Evolutionary conservation across 2,888 invertebrate species (phyloP).

Genomic region (Eilema depressum): DNA sequence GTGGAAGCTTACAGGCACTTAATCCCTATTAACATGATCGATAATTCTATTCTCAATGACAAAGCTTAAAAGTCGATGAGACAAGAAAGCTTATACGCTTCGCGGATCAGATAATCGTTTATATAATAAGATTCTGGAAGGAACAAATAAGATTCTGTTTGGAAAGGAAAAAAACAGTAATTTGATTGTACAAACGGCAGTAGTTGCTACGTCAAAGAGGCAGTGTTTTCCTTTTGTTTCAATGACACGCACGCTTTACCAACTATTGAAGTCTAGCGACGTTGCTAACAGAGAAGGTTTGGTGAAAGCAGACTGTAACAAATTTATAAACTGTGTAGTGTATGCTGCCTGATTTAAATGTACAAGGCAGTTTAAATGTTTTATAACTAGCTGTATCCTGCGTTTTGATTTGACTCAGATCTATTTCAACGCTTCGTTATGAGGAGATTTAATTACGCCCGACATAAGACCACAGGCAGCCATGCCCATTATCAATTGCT

Average conservation of each 20-base stretch:
- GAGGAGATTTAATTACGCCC: too few species aligned
- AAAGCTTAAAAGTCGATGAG: conserved; percentile 14
- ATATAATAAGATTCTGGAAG: conserved; percentile 35
- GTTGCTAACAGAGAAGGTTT: not conserved
- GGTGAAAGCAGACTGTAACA: not conserved
- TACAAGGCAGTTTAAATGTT: not conserved
- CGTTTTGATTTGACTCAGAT: too few species aligned
- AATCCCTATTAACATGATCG: conserved; percentile 4
- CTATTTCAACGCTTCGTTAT: too few species aligned
- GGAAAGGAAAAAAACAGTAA: conserved; percentile 26
- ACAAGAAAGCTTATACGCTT: conserved; percentile 25
- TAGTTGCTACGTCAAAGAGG: conserved; percentile 18
- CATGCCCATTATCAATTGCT: too few species aligned
- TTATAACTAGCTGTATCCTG: too few species aligned
- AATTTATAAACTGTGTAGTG: not conserved
- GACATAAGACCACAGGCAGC: too few species aligned
- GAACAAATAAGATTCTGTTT: conserved; percentile 31
- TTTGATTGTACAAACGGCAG: conserved; percentile 34
- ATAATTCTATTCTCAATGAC: not conserved
- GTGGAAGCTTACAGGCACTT: not conserved
- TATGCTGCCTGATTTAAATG: not conserved
- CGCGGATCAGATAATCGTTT: conserved; percentile 39
- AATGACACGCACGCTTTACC: not conserved
- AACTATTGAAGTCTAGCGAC: not conserved
- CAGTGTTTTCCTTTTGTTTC: conserved; percentile 4